A percentile compares a stretch with the other conserved stretches of the same genome.
These are phyloP conservation scores for Thamnophis elegans DNA, from an alignment of 2,797 vertebrate species.

Conservation along the genomic window DNA sequence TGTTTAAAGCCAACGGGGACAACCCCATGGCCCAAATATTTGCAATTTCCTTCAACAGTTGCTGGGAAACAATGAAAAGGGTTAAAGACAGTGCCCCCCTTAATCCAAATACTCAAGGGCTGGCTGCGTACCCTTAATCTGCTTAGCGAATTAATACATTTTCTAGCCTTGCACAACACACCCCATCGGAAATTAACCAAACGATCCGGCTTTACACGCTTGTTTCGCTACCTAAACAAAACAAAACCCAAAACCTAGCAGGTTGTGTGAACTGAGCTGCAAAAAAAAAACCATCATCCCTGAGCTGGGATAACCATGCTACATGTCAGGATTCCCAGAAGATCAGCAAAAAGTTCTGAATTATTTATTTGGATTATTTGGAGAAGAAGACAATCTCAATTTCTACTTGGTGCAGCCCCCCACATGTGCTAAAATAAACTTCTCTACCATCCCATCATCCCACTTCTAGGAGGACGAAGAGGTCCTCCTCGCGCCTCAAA, in stretches of 20 bases:
- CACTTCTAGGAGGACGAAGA: background rate
- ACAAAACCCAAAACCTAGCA: background rate
- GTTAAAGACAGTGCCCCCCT: background rate
- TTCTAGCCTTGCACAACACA: background rate
- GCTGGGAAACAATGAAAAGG: background rate
- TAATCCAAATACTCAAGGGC: background rate
- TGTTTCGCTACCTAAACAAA: background rate
- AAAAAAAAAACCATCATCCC: background rate
- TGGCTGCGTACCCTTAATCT: background rate
- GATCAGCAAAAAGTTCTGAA: background rate
- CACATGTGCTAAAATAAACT: background rate
- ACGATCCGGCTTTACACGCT: background rate
- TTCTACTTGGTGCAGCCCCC: background rate
- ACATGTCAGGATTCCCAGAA: background rate
- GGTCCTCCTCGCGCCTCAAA: background rate
- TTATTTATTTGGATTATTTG: background rate
- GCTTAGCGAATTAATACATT: background rate
- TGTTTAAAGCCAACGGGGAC: background rate
- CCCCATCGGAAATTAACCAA: background rate
- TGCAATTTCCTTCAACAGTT: background rate
- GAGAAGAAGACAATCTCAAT: background rate
- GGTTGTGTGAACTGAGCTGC: background rate
- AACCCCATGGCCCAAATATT: background rate
- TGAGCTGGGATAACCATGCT: background rate
- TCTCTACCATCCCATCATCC: background rate